Evolutionary conservation across 1,140 invertebrate species (phyloP), one percentile per base, ranked within the genome.

Genomic region (Drosophila kepulauana): DNA sequence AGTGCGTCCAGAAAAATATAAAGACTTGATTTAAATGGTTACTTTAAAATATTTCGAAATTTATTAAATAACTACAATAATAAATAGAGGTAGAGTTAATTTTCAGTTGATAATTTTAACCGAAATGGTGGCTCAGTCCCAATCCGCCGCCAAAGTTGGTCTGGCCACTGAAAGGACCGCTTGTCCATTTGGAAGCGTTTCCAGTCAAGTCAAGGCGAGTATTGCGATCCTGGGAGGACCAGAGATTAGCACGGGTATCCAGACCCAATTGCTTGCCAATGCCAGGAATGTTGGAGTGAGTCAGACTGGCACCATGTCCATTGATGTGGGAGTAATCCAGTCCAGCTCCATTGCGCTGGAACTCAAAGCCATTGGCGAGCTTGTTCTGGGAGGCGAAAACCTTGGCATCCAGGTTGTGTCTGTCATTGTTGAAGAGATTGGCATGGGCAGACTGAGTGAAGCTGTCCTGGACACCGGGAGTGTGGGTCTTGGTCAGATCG

Each of bases 141-240:
- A 91, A 28, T 8, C 76, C 76, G 5, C 57, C 90, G 1, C 86
- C 86, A 41, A 80, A 91, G 63, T 91, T 59, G 1, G 51, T 67
- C 43, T 91, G 80, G 4, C 79, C 81, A 20, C 61, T 80, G 3
- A 91, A 43, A 3, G 85, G 85, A 0, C 89, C 90, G 15, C 89
- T 91, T 0, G 71, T 81, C 90, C 90, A 91, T 46, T 91, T 89
- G 30, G 64, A 87, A 0, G 77, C 89, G 3, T 52, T 71, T 48
- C 85, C 90, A 0, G 79, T 84, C n/a, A 91, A 30, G 13, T 91
- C 89, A 3, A 91, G 48, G 11, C 78, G 85, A 1, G 90, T 91
- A 46, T 89, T 91, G n/a, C 85, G 82, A 80, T 91, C 80, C n/a
- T 69, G 71, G 0, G 89, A 91, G 1, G 82, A 85, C 90, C 90